A percentile compares a stretch with the other conserved stretches of the same genome.
Evolutionary conservation across 2,797 vertebrate genomes (phyloP).

Genomic region (Coluber constrictor): DNA sequence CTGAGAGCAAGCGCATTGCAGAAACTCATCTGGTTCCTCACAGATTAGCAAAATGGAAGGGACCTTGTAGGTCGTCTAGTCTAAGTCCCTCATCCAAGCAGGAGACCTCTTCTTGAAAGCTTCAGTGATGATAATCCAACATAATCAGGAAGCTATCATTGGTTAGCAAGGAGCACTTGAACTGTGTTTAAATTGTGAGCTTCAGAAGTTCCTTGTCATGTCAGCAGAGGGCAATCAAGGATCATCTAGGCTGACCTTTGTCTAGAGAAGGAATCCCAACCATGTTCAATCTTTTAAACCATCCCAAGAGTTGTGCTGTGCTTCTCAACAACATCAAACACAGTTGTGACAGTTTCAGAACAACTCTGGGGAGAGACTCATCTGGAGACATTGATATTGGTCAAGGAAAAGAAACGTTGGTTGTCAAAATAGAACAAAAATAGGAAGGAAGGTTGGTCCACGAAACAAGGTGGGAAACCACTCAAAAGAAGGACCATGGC

Average conservation of each 20-base stretch:
- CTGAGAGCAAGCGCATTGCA: too few relatives aligned
- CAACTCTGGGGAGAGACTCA: neutral
- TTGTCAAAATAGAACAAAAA: neutral
- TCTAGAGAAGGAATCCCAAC: neutral
- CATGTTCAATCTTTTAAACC: neutral
- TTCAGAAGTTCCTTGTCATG: neutral
- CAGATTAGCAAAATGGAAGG: too few relatives aligned
- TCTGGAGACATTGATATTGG: too few relatives aligned
- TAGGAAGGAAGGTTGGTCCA: neutral
- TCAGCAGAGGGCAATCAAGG: neutral
- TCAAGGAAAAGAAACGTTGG: neutral
- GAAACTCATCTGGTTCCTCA: too few relatives aligned
- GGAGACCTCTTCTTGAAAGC: too few relatives aligned
- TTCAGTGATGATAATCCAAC: neutral
- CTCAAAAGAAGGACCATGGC: neutral
- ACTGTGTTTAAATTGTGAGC: neutral
- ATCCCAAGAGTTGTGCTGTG: neutral
- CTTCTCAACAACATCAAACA: neutral
- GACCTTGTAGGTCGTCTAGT: too few relatives aligned
- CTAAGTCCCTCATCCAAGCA: too few relatives aligned
- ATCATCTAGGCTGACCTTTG: too few relatives aligned
- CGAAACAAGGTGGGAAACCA: neutral
- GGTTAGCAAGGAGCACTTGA: neutral
- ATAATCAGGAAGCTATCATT: neutral
- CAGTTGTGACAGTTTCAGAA: neutral